Base-by-base conservation (phyloP, 1,140 invertebrate genomes). In the Condylostylus longicornis region DNA sequence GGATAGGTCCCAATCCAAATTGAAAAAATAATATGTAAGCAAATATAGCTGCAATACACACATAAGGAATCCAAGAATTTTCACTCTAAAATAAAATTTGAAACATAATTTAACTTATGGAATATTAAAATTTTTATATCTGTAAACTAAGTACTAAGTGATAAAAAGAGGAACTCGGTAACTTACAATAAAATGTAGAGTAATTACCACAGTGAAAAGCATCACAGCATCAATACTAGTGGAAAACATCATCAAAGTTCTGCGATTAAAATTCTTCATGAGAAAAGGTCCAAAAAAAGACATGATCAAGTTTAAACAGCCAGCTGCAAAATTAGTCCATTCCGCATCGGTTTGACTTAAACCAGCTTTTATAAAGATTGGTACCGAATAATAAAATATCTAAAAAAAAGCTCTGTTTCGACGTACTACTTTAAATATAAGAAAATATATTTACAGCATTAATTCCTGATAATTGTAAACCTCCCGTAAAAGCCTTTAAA, bases 401-500 rank as follows among this genome's bases (percentile, higher is more conserved):
- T 78, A 45, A 4, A 47, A 47, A 8, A 27, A 5, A 10, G n/a
- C n/a, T n/a, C n/a, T n/a, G n/a, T n/a, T 25, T n/a, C n/a, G 23
- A 25, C 7, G 7, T 25, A 25, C 23, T 8, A 8, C 7, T 25
- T 8, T 25, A 25, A 8, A 8, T 25, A 7, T 7, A 31, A 41
- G 38, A 38, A 37, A 33, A 42, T 8, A 10, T 42, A 66, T 70
- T 68, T 51, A 82, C 83, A 36, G 83, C 82, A 64, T 89, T 90
- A 22, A 90, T 86, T 27, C 85, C 85, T 45, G 76, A 79, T 29
- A 85, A 68, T 60, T 90, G 86, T 58, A 90, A 85, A 0, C 84
- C 81, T n/a, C 22, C 73, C 69, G 56, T 88, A 83, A 57, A 86
- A 64, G 22, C 70, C 54, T n/a, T n/a, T n/a, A n/a, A n/a, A n/a